Conservation (phyloP, 2,888 invertebrate species). For the Dicyrtoma fusca region DNA sequence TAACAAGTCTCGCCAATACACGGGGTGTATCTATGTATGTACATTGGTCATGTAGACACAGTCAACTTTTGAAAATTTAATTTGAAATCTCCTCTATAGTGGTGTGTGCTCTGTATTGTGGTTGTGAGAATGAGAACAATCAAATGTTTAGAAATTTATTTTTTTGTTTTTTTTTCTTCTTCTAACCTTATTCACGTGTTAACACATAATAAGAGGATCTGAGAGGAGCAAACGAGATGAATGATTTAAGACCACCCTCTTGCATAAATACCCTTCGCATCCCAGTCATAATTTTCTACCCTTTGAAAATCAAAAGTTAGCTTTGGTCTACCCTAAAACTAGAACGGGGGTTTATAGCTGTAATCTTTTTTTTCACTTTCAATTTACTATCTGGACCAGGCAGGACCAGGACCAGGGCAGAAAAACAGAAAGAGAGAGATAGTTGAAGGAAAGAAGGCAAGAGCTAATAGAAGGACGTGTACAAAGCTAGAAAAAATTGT, state of each 20-base stretch:
- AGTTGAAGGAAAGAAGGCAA: not conserved
- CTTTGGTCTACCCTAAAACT: not conserved
- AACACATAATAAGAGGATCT: conserved; percentile 2
- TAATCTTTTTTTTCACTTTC: not conserved
- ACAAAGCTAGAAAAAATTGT: too few relatives aligned
- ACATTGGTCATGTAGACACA: too few relatives aligned
- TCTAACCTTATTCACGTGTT: too few relatives aligned
- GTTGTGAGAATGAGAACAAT: not conserved
- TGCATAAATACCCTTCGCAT: conserved; percentile 34
- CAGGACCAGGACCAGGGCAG: not conserved
- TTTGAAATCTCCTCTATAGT: too few relatives aligned
- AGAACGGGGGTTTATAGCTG: conserved; percentile 1
- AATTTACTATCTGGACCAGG: not conserved
- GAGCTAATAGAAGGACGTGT: not conserved
- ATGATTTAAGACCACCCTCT: conserved; percentile 45
- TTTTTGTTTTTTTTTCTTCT: too few relatives aligned
- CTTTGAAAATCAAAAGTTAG: conserved; percentile 6
- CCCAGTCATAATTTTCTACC: conserved; percentile 25
- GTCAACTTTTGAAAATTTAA: too few relatives aligned
- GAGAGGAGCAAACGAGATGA: conserved; percentile 30
- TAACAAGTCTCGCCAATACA: too few relatives aligned
- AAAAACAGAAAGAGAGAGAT: not conserved
- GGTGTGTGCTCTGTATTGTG: too few relatives aligned
- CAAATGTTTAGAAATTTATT: not conserved
- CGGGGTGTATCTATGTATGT: too few relatives aligned